Evolutionary conservation across 1,140 invertebrate species (phyloP), one percentile per base, ranked within the genome.

Genomic region (Scaptomyza graminum): DNA sequence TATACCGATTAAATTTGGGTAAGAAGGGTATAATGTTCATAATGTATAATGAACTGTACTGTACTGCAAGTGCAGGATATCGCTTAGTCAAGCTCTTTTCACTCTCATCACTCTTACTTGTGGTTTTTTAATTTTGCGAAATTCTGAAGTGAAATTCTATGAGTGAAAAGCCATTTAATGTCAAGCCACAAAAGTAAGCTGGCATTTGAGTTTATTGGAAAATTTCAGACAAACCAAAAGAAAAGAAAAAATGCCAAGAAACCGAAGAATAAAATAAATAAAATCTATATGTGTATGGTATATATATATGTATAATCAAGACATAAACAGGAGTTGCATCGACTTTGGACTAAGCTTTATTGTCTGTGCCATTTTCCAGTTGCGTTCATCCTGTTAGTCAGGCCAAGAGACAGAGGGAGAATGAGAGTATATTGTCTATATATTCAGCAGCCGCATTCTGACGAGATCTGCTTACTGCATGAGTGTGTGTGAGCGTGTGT

Each of bases 381-480:
- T 77, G 80, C 81, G 56, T 72, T 84, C 77, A 84, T 85, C 80
- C 81, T 84, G 80, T 83, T 83, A 79, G 79, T 55, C 49, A 18
- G 28, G 15, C 16, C 72, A 28, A 37, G 28, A 72, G 31, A 31
- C 4, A 5, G 18, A 22, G 18, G 4, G 18, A 22, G 18, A 22
- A 2, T 1, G 28, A 34, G 75, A n/a, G n/a, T n/a, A n/a, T 51
- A 46, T 51, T 60, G 70, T 62, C 75, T 62, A 54, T 66, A 67
- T 76, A 46, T 64, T 50, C 16, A 46, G 46, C 41, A 44, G 61
- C 44, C 61, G 46, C 31, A 54, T 46, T 60, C 43, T 46, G 68
- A 64, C 61, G 68, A 65, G 18, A 47, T 56, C 25, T 28, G 16
- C 3, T 51, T 49, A 44, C 47, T 62, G 76, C 63, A 44, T 60